These are phyloP conservation scores for Corella eumyota DNA, from an alignment of 23 tunicate genomes.

Conservation along the genomic window DNA sequence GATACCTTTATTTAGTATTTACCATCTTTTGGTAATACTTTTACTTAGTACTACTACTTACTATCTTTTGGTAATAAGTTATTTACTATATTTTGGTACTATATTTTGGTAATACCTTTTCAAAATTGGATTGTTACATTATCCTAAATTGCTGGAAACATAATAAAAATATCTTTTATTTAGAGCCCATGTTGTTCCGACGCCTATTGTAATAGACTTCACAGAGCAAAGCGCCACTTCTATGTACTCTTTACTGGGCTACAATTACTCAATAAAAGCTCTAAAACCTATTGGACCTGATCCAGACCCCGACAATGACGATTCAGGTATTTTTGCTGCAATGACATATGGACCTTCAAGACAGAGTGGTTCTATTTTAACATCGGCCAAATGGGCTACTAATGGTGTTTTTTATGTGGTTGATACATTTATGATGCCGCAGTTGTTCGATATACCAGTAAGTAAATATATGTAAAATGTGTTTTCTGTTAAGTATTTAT, in stretches of 20 bases:
- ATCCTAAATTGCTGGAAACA: too few relatives aligned
- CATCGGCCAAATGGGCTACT: constrained; percentile 25
- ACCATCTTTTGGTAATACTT: too few relatives aligned
- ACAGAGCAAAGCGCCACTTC: constrained; percentile 38
- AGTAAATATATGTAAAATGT: too few relatives aligned
- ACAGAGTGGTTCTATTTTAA: constrained; percentile 19
- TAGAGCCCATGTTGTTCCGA: constrained; percentile 52
- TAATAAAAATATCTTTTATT: background rate
- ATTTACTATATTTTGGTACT: too few relatives aligned
- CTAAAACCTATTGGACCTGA: constrained; percentile 19
- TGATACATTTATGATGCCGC: constrained; percentile 28
- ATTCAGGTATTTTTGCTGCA: constrained; percentile 31
- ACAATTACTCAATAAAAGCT: constrained; percentile 40
- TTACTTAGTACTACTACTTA: too few relatives aligned
- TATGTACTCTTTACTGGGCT: constrained; percentile 55
- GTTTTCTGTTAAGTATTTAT: too few relatives aligned
- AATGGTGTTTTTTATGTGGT: constrained; percentile 61
- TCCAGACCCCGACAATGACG: constrained; percentile 17
- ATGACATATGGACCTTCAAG: constrained; percentile 7
- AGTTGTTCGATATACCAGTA: too few relatives aligned
- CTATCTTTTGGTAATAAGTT: too few relatives aligned
- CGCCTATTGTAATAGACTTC: constrained; percentile 22
- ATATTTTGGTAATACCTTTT: too few relatives aligned
- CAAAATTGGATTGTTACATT: too few relatives aligned
- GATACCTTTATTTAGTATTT: too few relatives aligned